These are phyloP conservation scores for Tragelaphus eurycerus DNA, from an alignment of 2,797 vertebrate genomes.

Conservation along the genomic window DNA sequence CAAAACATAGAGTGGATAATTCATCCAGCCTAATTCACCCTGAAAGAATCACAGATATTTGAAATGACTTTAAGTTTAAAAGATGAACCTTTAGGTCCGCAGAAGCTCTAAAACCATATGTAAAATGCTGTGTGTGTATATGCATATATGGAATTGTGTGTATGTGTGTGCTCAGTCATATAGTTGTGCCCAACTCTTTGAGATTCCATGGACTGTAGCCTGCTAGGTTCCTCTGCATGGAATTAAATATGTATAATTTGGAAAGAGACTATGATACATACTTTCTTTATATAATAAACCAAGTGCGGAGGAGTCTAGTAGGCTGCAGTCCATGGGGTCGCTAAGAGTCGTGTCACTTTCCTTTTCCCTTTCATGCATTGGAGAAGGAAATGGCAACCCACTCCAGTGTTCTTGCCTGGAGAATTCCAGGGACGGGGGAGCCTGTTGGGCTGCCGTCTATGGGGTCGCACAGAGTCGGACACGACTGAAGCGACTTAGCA, in stretches of 20 bases:
- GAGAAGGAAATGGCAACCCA: too few relatives aligned
- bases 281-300: not conserved
- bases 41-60: not conserved
- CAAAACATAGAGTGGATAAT: not conserved
- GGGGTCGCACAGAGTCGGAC: too few relatives aligned
- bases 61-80: conserved; percentile 19
- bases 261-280: not conserved
- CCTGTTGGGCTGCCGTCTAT: too few relatives aligned
- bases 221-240: not conserved
- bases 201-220: not conserved
- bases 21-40: not conserved
- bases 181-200: not conserved
- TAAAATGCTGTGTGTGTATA: not conserved
- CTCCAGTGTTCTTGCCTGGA: too few relatives aligned
- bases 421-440: too few relatives aligned
- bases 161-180: not conserved
- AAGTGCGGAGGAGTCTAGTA: not conserved
- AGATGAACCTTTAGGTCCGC: not conserved
- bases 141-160: not conserved
- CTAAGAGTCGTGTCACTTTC: too few relatives aligned
- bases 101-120: not conserved
- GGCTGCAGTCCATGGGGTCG: too few relatives aligned
- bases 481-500: too few relatives aligned
- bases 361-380: too few relatives aligned
- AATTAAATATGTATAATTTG: not conserved